Percentiles rank a stretch among this genome's conserved stretches.
These are phyloP conservation scores for Macropus fuliginosus DNA, from an alignment of 2,797 vertebrate species.

Conservation along the genomic window DNA sequence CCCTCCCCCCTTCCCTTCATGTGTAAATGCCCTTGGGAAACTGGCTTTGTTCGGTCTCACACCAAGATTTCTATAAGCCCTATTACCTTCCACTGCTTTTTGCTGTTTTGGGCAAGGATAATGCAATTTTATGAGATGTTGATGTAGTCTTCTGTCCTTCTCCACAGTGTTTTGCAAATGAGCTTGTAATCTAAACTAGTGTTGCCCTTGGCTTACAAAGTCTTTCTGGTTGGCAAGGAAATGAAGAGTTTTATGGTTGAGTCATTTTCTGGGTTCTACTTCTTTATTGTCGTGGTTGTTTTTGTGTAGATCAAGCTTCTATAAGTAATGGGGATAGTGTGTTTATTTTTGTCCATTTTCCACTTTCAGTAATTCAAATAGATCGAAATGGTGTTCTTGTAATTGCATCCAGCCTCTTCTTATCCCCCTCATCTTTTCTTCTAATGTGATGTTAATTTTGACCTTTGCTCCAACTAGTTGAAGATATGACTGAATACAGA, in stretches of 20 bases:
- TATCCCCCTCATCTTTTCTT: neutral
- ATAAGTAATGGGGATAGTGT: neutral
- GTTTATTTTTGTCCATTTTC: neutral
- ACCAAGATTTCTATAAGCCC: neutral
- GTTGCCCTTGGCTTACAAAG: neutral
- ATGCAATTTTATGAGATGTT: neutral
- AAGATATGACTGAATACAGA: constrained; percentile 5
- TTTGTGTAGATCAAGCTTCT: neutral
- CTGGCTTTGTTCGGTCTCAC: neutral
- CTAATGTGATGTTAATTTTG: constrained; percentile 6
- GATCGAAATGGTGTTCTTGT: neutral
- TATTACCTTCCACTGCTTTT: neutral
- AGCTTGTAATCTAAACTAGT: neutral
- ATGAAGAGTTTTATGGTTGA: neutral
- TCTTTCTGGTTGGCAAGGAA: neutral
- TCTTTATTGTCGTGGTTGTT: neutral
- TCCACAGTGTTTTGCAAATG: neutral
- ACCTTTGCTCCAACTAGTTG: constrained; percentile 1
- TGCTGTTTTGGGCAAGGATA: neutral
- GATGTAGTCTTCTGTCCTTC: neutral
- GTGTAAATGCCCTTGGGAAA: neutral
- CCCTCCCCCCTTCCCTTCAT: neutral
- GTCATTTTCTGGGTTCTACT: neutral
- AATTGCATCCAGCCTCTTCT: neutral
- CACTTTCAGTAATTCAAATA: neutral